Evolutionary conservation across 2,888 invertebrate species (phyloP).

Genomic region (Fragum whitleyi): DNA sequence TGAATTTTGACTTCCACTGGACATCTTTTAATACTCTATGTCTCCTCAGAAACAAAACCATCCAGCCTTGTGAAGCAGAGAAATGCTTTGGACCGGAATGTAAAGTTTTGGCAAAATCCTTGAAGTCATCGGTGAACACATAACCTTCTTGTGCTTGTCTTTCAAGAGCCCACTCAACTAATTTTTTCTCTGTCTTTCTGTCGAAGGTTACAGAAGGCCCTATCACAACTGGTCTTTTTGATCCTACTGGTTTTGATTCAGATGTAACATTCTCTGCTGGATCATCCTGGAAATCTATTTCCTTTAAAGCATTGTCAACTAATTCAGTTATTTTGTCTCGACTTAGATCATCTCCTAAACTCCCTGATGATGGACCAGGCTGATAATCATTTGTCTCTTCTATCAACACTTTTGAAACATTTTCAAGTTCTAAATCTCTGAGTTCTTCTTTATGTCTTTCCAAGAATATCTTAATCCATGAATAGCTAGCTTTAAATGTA

Average conservation of each 20-base stretch:
- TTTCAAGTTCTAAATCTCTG: constrained; percentile 57
- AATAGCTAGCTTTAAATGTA: constrained; percentile 60
- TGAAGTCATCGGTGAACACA: constrained; percentile 65
- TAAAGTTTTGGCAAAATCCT: constrained; percentile 59
- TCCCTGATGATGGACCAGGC: neutral
- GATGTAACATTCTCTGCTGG: neutral
- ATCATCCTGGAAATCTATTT: constrained; percentile 35
- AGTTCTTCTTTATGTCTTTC: constrained; percentile 52
- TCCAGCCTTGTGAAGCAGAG: constrained; percentile 61
- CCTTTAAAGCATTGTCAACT: constrained; percentile 52
- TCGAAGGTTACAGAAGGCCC: constrained; percentile 58
- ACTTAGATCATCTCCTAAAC: constrained; percentile 15
- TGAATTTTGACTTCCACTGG: constrained; percentile 59
- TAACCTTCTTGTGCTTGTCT: constrained; percentile 49
- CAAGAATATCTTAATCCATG: constrained; percentile 58
- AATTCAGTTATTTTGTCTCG: constrained; percentile 44
- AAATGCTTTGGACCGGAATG: constrained; percentile 58
- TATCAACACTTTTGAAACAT: constrained; percentile 55
- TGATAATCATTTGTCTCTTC: constrained; percentile 30
- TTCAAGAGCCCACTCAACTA: constrained; percentile 61
- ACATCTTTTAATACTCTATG: constrained; percentile 52
- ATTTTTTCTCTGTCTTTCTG: constrained; percentile 55
- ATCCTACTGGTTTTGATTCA: constrained; percentile 2
- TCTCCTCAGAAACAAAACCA: constrained; percentile 54
- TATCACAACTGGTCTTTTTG: constrained; percentile 46